Evolutionary conservation across 2,113 vertebrate species (phyloP).

Genomic region (Ochotona curzoniae): DNA sequence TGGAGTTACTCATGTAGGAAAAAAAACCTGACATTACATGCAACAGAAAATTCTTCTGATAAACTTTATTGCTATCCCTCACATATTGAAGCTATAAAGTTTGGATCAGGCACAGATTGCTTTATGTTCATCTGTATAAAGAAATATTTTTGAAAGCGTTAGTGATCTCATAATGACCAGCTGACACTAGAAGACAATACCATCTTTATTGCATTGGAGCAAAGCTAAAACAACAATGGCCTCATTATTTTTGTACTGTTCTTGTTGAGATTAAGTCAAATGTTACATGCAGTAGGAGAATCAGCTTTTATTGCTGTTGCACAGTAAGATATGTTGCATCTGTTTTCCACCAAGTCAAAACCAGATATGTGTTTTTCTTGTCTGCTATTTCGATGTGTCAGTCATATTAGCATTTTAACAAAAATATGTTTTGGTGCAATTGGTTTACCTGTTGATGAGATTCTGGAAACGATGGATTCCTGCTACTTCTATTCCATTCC

Average conservation of each 20-base stretch:
- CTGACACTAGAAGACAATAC: conserved; percentile 62
- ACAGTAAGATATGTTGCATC: background rate
- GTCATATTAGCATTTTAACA: conserved; percentile 70
- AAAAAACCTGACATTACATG: background rate
- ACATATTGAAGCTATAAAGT: background rate
- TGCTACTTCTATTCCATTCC: conserved; percentile 67
- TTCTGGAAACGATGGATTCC: conserved; percentile 75
- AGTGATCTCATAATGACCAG: conserved; percentile 64
- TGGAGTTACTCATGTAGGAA: background rate
- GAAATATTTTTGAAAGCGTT: conserved; percentile 37
- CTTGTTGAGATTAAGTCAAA: conserved; percentile 31
- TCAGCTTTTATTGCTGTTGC: conserved; percentile 62
- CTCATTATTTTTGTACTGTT: conserved; percentile 71
- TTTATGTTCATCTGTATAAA: conserved; percentile 20
- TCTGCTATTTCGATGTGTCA: conserved; percentile 60
- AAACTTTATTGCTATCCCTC: conserved; percentile 21
- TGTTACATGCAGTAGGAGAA: conserved; percentile 59
- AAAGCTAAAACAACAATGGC: conserved; percentile 58
- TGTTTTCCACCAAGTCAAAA: conserved; percentile 39
- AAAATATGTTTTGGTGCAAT: conserved; percentile 49
- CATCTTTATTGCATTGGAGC: conserved; percentile 53
- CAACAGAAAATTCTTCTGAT: background rate
- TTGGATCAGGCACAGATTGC: background rate
- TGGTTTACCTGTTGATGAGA: conserved; percentile 69
- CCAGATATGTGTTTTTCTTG: conserved; percentile 46